Conservation (phyloP, 2,113 vertebrate genomes). For the Conger conger region DNA sequence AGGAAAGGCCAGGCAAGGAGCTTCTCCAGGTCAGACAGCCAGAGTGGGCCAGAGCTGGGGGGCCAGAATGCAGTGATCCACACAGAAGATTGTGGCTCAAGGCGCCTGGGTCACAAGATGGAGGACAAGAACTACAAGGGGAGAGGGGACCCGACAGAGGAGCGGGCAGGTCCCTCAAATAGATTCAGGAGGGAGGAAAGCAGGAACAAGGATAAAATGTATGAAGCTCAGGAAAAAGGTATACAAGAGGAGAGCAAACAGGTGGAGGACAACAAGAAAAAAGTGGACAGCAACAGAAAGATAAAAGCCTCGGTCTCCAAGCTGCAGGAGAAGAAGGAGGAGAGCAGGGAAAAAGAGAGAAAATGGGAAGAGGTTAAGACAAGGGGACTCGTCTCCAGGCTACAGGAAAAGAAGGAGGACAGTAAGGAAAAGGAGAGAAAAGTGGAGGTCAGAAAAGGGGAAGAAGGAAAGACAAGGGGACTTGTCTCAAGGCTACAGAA, state of each 20-base stretch:
- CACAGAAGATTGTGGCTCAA: neutral
- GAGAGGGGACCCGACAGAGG: neutral
- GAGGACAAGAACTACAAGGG: neutral
- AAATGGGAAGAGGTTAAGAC: conserved; percentile 45
- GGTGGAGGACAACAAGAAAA: conserved; percentile 20
- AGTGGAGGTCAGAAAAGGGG: conserved; percentile 23
- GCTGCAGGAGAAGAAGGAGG: conserved; percentile 48
- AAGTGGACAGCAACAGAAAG: conserved; percentile 41
- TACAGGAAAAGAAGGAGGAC: conserved; percentile 30
- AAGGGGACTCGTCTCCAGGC: conserved; percentile 29
- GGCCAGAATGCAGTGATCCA: neutral
- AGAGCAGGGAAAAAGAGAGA: conserved; percentile 38
- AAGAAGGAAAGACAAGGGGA: neutral
- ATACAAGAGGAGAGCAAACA: neutral
- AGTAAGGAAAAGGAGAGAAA: conserved; percentile 35
- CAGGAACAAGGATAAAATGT: conserved; percentile 12
- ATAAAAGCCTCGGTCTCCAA: conserved; percentile 64
- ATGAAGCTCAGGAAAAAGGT: neutral
- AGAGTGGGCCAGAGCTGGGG: conserved; percentile 25
- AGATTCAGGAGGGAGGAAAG: conserved; percentile 19
- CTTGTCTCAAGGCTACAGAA: conserved; percentile 38
- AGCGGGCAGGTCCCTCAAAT: neutral
- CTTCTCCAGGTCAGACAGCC: conserved; percentile 42
- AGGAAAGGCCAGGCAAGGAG: conserved; percentile 37
- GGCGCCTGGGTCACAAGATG: neutral